Base-by-base conservation (phyloP, 2,113 vertebrate genomes). In the Myrmecophaga tridactyla region DNA sequence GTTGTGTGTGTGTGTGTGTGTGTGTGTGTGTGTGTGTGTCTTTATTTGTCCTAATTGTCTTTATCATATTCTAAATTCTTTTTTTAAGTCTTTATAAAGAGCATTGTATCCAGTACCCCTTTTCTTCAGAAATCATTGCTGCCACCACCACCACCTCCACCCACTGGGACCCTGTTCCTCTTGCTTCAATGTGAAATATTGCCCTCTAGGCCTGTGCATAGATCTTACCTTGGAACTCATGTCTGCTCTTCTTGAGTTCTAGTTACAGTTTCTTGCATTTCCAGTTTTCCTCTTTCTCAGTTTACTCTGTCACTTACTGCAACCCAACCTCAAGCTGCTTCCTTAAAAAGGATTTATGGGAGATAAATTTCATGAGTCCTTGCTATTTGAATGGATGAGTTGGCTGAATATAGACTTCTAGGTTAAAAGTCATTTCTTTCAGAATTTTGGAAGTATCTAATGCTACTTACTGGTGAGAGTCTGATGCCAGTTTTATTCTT, bases 281-380 rank as follows among this genome's bases (percentile, higher is more conserved):
- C 43, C 77, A 39, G 13, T 39, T 43, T 56, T 48, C 69, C 23
- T 27, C 18, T 72, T 31, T 72, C 20, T 80, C 63, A 29, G 31
- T 86, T 89, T 65, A 65, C 46, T 76, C 39, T 58, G 48, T 60
- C 20, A 27, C 48, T 77, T 72, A 56, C 2, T 67, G 53, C 17
- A 60, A 76, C 73, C 62, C 46, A 84, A 73, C 23, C 27, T 92
- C 83, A 86, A 60, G n/a, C 80, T 72, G n/a, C 70, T 89, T 76
- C 94, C 80, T 93, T 80, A 63, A 73, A 89, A 89, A 89, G 60
- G 70, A 93, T 90, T 92, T 76, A 77, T n/a, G 21, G 86, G 81
- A 94, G 70, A 86, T 27, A 84, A 41, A 84, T 56, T 58, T 70
- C 60, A 73, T 46, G 53, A 89, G 80, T 34, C 41, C 36, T 90